Base-by-base conservation (phyloP, 2,888 invertebrate genomes). In the Spodoptera exigua region DNA sequence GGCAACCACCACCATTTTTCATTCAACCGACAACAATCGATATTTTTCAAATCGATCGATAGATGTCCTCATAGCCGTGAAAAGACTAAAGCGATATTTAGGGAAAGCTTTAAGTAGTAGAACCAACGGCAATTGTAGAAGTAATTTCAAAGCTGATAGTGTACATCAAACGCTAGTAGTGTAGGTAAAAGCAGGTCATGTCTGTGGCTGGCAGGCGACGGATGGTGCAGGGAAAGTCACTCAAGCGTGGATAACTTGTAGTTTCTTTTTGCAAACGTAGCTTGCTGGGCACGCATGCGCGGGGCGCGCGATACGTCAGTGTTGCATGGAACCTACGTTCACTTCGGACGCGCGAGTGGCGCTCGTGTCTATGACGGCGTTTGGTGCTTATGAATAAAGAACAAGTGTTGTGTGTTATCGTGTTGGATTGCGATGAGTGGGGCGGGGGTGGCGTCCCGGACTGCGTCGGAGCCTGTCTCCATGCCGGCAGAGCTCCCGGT, bases 291-390 rank as follows among this genome's bases (percentile, higher is more conserved):
- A 86, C 91, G 90, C 92, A 90, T 89, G 93, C 89, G 91, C 90
- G 88, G 82, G 76, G 78, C 82, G 82, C 73, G 75, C 79, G 75
- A 76, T 85, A 85, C 92, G 89, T 89, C 93, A 93, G 93, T 93
- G 88, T 85, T 90, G 90, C 86, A 89, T 86, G 87, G 79, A 84
- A 82, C 85, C 89, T 78, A 94, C 93, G 93, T 89, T 92, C 93
- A 92, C 93, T 91, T 89, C 93, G 93, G 92, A 93, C 93, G 93
- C 93, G 92, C 90, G 85, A 88, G 78, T 86, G 74, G 90, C 82
- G 87, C 85, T 85, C 81, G 81, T 82, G 82, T 83, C 79, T 78
- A 82, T 85, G 84, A 80, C 83, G 68, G 76, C 70, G 68, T 74
- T 78, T 75, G 70, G 89, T 87, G 86, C 82, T 83, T 85, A 85